A percentile compares a stretch with the other conserved stretches of the same genome.
These are phyloP conservation scores for Orius insidiosus DNA, from an alignment of 1,140 invertebrate species.

Conservation along the genomic window DNA sequence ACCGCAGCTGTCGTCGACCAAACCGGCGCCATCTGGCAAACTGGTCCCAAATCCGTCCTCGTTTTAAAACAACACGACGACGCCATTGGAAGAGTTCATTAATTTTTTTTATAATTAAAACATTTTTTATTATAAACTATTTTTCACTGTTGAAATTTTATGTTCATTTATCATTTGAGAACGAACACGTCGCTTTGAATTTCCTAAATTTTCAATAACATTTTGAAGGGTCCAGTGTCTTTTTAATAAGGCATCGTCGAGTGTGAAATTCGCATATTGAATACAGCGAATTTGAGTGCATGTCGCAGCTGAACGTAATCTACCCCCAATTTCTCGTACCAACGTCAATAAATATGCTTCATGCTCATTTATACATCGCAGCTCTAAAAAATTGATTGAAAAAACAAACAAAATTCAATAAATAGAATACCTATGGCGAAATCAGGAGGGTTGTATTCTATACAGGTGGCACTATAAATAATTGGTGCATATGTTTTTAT, in stretches of 20 bases:
- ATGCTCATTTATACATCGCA: slow-evolving; percentile 69
- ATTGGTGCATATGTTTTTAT: slow-evolving; percentile 46
- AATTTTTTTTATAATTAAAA: too few relatives aligned
- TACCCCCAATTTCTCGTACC: slow-evolving; percentile 60
- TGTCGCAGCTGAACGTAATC: slow-evolving; percentile 59
- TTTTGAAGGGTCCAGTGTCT: slow-evolving; percentile 66
- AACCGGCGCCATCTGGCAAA: slow-evolving; percentile 52
- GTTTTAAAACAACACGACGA: slow-evolving; percentile 56
- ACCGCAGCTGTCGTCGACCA: slow-evolving; percentile 56
- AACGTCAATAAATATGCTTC: slow-evolving; percentile 53
- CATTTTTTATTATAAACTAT: too few relatives aligned
- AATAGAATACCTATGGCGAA: slow-evolving; percentile 60
- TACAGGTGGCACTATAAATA: slow-evolving; percentile 73
- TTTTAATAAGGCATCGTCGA: slow-evolving; percentile 53
- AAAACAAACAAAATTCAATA: slow-evolving; percentile 2
- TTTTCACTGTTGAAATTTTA: too few relatives aligned
- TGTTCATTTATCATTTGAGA: too few relatives aligned
- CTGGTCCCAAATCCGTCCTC: slow-evolving; percentile 46
- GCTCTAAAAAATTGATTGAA: slow-evolving; percentile 39
- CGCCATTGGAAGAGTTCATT: slow-evolving; percentile 10
- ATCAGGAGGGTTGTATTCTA: slow-evolving; percentile 59
- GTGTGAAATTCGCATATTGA: slow-evolving; percentile 62
- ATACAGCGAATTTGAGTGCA: slow-evolving; percentile 64
- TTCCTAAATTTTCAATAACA: slow-evolving; percentile 53
- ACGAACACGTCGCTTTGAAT: slow-evolving; percentile 18